A percentile compares a stretch with the other conserved stretches of the same genome.
Evolutionary conservation across 2,797 vertebrate genomes (phyloP).

Genomic region (Manis javanica): DNA sequence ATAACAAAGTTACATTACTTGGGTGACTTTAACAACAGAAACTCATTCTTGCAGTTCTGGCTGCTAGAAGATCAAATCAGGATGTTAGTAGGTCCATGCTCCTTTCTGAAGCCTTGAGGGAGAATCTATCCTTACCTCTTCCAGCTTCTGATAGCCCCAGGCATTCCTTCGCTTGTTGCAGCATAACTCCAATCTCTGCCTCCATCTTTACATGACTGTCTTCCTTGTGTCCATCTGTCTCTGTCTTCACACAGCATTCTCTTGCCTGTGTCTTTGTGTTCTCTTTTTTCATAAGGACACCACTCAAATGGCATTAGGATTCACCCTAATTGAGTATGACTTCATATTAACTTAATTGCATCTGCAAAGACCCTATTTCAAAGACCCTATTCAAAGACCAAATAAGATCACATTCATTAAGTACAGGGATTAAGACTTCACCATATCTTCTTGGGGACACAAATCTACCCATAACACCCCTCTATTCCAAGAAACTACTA

Average conservation of each 20-base stretch:
- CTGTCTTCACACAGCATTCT: not conserved
- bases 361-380: slow-evolving; percentile 24
- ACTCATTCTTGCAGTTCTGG: slow-evolving; percentile 3
- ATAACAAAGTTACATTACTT: not conserved
- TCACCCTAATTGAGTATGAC: not conserved
- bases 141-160: not conserved
- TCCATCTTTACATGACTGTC: not conserved
- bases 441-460: not conserved
- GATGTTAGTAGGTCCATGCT: not conserved
- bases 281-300: not conserved
- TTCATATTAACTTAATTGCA: not conserved
- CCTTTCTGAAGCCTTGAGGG: not conserved
- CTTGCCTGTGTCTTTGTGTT: not conserved
- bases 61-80: not conserved
- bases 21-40: not conserved
- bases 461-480: not conserved
- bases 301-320: not conserved
- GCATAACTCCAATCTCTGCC: not conserved
- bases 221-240: not conserved
- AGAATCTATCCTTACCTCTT: not conserved
- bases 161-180: not conserved
- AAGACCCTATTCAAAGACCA: not conserved
- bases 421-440: not conserved
- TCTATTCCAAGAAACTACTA: not conserved
- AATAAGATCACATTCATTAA: not conserved